phyloP scores from a whole-genome alignment of 2,797 vertebrate genomes.

The Lutjanus campechanus region DNA sequence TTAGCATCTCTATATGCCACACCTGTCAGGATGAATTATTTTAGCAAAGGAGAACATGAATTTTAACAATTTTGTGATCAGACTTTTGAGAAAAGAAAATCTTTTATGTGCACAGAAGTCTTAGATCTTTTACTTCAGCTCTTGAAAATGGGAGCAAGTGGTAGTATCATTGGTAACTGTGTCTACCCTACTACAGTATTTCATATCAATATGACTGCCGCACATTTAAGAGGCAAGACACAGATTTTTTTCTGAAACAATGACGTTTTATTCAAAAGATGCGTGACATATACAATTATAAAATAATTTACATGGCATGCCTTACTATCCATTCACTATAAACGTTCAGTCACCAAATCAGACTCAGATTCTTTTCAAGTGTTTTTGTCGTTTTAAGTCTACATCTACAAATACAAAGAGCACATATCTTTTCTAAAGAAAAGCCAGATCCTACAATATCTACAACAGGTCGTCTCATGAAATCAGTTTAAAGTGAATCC shows the following conservation, averaged over 20 bases:
- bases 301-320: constrained; percentile 89
- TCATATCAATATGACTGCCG: too few relatives aligned
- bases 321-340: constrained; percentile 86
- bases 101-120: too few relatives aligned
- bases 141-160: too few relatives aligned
- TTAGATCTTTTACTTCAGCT: too few relatives aligned
- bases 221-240: constrained; percentile 36
- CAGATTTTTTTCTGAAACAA: constrained; percentile 79
- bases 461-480: constrained; percentile 79
- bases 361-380: constrained; percentile 75
- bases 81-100: too few relatives aligned
- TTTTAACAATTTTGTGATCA: too few relatives aligned
- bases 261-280: constrained; percentile 89
- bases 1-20: too few relatives aligned
- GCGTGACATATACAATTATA: constrained; percentile 87
- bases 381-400: constrained; percentile 76
- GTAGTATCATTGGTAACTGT: too few relatives aligned
- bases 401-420: constrained; percentile 85
- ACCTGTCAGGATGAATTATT: too few relatives aligned
- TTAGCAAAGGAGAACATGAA: too few relatives aligned
- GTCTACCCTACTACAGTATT: too few relatives aligned
- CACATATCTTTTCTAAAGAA: constrained; percentile 82
- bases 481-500: constrained; percentile 73
- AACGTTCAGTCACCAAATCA: constrained; percentile 86
- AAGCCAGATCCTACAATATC: constrained; percentile 83